Conservation (phyloP, 2,113 vertebrate genomes). For the Chlorocebus sabaeus region DNA sequence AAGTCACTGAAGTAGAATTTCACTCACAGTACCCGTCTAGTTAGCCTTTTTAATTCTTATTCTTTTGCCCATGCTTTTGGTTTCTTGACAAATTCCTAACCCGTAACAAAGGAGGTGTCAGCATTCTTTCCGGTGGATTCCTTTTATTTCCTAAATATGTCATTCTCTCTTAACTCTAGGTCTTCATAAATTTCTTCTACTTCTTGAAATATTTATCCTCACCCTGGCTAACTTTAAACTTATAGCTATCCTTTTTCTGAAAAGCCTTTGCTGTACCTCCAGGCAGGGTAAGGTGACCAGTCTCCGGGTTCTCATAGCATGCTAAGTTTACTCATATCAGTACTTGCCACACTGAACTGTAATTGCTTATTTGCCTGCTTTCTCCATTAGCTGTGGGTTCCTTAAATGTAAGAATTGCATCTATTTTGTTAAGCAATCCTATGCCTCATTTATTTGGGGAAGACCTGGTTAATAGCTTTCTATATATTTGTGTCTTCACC, state of each 20-base stretch:
- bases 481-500: not conserved
- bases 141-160: constrained; percentile 30
- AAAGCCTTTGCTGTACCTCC: not conserved
- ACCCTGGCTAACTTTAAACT: not conserved
- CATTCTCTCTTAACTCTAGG: constrained; percentile 38
- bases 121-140: constrained; percentile 32
- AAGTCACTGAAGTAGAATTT: not conserved
- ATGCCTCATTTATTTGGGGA: not conserved
- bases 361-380: not conserved
- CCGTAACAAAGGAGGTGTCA: not conserved
- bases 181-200: constrained; percentile 24
- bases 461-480: not conserved
- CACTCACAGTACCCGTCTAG: not conserved
- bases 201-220: constrained; percentile 41
- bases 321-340: not conserved
- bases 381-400: not conserved
- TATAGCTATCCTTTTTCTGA: not conserved
- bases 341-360: not conserved
- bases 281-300: not conserved
- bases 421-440: not conserved
- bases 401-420: not conserved
- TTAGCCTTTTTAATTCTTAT: not conserved
- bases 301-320: not conserved
- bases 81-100: not conserved
- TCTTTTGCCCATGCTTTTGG: not conserved